phyloP scores from a whole-genome alignment of 2,888 invertebrate genomes.

The Tipula vernalis region DNA sequence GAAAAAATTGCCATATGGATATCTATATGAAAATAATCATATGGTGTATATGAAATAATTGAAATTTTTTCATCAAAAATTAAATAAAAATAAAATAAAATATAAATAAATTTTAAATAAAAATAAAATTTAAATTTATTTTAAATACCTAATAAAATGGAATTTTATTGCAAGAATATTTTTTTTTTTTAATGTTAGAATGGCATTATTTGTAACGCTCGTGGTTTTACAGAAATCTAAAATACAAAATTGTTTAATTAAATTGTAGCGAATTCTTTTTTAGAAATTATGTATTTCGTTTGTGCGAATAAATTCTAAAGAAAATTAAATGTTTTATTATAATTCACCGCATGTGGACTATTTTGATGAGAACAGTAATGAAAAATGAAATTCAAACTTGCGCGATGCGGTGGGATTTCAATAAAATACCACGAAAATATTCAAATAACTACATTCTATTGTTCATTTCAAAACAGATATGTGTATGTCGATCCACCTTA shows the following conservation, averaged over 20 bases:
- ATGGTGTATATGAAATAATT: neutral
- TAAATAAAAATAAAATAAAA: neutral
- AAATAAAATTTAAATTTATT: neutral
- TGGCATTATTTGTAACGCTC: neutral
- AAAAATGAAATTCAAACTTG: no score
- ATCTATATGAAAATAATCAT: neutral
- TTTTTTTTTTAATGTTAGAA: neutral
- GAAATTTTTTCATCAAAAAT: neutral
- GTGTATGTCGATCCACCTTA: no score
- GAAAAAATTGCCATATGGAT: neutral
- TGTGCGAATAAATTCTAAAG: no score
- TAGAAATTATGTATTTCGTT: no score
- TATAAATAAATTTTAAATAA: neutral
- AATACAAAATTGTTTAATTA: neutral
- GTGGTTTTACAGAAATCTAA: neutral
- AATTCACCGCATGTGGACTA: no score
- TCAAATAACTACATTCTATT: no score
- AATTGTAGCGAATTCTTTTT: neutral
- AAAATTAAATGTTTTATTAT: no score
- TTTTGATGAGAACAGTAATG: no score
- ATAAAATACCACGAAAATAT: no score
- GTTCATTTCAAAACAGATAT: no score
- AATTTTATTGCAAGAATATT: neutral
- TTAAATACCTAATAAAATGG: neutral
- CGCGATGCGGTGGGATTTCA: no score